phyloP scores from a whole-genome alignment of 2,888 invertebrate genomes.

The Arge pagana region DNA sequence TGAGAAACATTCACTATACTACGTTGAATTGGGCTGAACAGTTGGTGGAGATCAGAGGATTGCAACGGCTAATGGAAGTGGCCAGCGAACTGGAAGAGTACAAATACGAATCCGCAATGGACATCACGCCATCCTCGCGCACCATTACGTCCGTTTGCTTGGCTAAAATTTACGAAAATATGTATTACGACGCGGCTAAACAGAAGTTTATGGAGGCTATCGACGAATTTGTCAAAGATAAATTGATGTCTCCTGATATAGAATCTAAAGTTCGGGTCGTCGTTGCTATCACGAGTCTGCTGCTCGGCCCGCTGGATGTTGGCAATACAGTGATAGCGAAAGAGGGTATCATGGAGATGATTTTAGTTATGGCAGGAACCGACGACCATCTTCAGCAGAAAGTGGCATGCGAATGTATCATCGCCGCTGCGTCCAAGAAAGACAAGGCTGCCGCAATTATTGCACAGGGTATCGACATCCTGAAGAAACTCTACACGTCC shows the following conservation, averaged over 20 bases:
- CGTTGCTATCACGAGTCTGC: conserved; percentile 84
- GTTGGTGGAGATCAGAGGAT: conserved; percentile 78
- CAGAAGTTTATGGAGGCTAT: conserved; percentile 76
- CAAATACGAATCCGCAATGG: conserved; percentile 89
- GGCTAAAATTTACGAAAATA: conserved; percentile 90
- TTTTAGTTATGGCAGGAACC: conserved; percentile 93
- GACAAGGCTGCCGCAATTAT: conserved; percentile 93
- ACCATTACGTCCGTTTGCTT: conserved; percentile 92
- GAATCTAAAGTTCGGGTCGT: conserved; percentile 85
- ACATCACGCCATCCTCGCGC: conserved; percentile 84
- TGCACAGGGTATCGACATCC: conserved; percentile 85
- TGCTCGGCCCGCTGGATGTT: conserved; percentile 91
- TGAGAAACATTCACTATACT: conserved; percentile 84
- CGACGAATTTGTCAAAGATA: conserved; percentile 85
- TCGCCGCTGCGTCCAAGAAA: conserved; percentile 95
- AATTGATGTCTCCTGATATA: conserved; percentile 81
- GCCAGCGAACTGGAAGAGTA: conserved; percentile 93
- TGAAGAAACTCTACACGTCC: conserved; percentile 91
- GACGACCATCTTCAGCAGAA: conserved; percentile 90
- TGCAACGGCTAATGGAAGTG: conserved; percentile 82
- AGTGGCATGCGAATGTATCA: conserved; percentile 95
- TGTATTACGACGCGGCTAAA: conserved; percentile 87
- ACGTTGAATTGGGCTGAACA: conserved; percentile 89
- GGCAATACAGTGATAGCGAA: conserved; percentile 84
- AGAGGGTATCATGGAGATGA: conserved; percentile 93